A percentile compares a stretch with the other conserved stretches of the same genome.
Evolutionary conservation across 2,797 vertebrate genomes (phyloP).

Genomic region (Scarus forsteni): DNA sequence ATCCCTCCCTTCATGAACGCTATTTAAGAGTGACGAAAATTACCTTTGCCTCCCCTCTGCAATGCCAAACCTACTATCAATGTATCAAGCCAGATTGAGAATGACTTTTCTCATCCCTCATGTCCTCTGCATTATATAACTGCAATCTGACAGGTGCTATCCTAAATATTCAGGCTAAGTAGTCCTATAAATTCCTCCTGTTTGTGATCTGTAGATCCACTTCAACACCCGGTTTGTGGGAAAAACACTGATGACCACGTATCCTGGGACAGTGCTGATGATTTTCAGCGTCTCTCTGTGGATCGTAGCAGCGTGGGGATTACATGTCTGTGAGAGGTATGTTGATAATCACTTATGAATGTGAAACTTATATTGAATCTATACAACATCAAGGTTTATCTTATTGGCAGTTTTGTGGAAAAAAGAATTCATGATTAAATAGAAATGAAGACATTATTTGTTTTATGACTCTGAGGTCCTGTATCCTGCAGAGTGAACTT

Average conservation of each 20-base stretch:
- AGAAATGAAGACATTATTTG: too few relatives aligned
- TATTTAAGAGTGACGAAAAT: slow-evolving; percentile 69
- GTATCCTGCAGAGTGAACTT: too few relatives aligned
- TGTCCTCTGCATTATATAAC: slow-evolving; percentile 69
- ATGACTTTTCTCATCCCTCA: slow-evolving; percentile 69
- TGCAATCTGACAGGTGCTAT: slow-evolving; percentile 64
- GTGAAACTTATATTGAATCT: neutral
- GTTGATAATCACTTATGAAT: slow-evolving; percentile 7
- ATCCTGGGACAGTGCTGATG: slow-evolving; percentile 92
- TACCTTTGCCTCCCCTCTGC: slow-evolving; percentile 65
- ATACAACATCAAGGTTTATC: too few relatives aligned
- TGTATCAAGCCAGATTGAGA: slow-evolving; percentile 72
- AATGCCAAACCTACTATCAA: slow-evolving; percentile 63
- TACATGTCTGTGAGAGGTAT: slow-evolving; percentile 94
- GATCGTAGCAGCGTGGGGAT: slow-evolving; percentile 94
- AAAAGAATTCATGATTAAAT: too few relatives aligned
- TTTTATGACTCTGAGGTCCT: too few relatives aligned
- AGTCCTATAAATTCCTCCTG: slow-evolving; percentile 30
- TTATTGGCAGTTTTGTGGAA: too few relatives aligned
- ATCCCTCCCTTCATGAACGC: slow-evolving; percentile 62
- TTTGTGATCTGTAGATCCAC: slow-evolving; percentile 78
- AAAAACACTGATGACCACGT: slow-evolving; percentile 96
- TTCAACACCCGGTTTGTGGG: slow-evolving; percentile 96
- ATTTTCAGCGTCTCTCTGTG: slow-evolving; percentile 95
- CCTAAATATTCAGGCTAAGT: slow-evolving; percentile 56